Evolutionary conservation across 2,888 invertebrate genomes (phyloP).

Genomic region (Aphodius granarius): DNA sequence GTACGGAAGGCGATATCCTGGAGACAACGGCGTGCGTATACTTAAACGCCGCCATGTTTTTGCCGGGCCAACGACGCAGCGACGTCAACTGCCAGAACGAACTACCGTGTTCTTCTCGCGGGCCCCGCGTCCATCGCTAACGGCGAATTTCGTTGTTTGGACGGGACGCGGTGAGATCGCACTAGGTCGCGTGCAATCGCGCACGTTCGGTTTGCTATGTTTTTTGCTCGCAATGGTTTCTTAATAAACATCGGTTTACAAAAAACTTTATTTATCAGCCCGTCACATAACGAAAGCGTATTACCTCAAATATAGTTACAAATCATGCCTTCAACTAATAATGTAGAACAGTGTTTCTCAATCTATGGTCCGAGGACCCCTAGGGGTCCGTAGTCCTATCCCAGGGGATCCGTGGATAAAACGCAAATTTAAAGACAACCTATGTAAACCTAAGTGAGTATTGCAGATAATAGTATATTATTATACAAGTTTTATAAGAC

Average conservation of each 20-base stretch:
- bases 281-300: no score
- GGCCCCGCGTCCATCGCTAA: background rate
- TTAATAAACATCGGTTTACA: background rate
- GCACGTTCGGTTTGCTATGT: background rate
- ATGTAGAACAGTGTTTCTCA: no score
- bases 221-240: background rate
- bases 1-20: conserved; percentile 73
- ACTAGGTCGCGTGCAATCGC: background rate
- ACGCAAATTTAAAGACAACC: no score
- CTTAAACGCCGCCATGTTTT: conserved; percentile 49
- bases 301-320: no score
- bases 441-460: no score
- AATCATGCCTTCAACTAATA: no score
- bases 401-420: no score
- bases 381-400: no score
- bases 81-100: background rate
- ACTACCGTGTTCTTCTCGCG: background rate
- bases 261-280: no score
- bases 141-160: background rate
- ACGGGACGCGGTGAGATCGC: background rate
- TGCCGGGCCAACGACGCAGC: conserved; percentile 26
- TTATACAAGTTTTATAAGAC: no score
- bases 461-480: no score
- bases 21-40: conserved; percentile 55
- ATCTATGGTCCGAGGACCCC: no score